Evolutionary conservation across 1,140 invertebrate species (phyloP).

Genomic region (Drosophila punjabiensis): DNA sequence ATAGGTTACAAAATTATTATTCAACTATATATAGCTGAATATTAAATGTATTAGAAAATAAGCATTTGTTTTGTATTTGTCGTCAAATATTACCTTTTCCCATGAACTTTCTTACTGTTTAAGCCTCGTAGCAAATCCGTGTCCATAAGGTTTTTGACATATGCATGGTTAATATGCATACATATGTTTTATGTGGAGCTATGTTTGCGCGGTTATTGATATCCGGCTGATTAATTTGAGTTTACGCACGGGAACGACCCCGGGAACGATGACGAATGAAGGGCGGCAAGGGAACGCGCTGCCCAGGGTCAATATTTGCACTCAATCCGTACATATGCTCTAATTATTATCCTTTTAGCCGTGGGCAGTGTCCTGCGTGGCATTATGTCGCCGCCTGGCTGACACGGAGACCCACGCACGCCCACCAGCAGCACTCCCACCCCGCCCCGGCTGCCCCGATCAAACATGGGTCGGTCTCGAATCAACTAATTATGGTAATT

Average conservation of each 20-base stretch:
- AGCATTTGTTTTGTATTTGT: too few relatives aligned
- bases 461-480: conserved; percentile 75
- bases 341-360: conserved; percentile 79
- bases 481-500: conserved; percentile 84
- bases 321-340: conserved; percentile 83
- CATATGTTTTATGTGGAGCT: conserved; percentile 46
- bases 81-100: background rate
- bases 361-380: conserved; percentile 62
- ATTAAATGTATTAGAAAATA: too few relatives aligned
- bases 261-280: conserved; percentile 46
- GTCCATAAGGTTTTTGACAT: conserved; percentile 18
- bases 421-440: background rate
- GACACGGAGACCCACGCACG: conserved; percentile 41
- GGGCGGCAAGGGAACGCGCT: conserved; percentile 9
- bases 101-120: background rate
- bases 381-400: conserved; percentile 60
- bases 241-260: conserved; percentile 40
- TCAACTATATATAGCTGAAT: too few relatives aligned
- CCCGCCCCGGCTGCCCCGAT: conserved; percentile 38
- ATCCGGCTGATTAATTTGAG: conserved; percentile 71
- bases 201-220: conserved; percentile 67
- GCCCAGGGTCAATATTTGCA: conserved; percentile 71
- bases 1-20: too few relatives aligned
- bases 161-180: conserved; percentile 33
- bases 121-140: conserved; percentile 11